Conservation (phyloP, 1,140 invertebrate species). For the Listronotus oregonensis region DNA sequence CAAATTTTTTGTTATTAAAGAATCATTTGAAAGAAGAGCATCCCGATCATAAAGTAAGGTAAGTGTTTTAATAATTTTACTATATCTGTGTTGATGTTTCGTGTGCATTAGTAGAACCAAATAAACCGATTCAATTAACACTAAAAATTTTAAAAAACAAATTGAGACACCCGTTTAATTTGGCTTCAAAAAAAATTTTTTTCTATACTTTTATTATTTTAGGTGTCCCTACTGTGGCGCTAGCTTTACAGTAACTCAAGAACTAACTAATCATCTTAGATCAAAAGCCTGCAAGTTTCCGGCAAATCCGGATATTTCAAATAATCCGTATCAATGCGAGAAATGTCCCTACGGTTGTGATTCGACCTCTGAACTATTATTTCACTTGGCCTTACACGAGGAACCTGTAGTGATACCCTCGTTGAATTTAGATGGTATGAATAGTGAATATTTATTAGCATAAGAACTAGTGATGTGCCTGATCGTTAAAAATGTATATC, state of each 20-base stretch:
- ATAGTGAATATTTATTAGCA: too few species aligned
- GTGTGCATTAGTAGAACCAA: too few species aligned
- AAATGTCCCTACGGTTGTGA: constrained; percentile 58
- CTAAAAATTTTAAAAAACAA: too few species aligned
- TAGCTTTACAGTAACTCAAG: constrained; percentile 72
- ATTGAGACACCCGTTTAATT: too few species aligned
- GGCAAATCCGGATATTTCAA: constrained; percentile 14
- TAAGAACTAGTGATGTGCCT: too few species aligned
- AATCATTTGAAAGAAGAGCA: constrained; percentile 70
- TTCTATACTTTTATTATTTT: too few species aligned
- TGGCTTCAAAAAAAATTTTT: too few species aligned
- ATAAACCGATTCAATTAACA: too few species aligned
- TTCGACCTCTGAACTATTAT: constrained; percentile 65
- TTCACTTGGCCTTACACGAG: constrained; percentile 67
- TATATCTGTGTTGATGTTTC: too few species aligned
- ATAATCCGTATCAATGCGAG: constrained; percentile 53
- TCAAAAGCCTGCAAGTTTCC: constrained; percentile 61
- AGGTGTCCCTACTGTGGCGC: constrained; percentile 71
- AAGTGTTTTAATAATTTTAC: constrained; percentile 17
- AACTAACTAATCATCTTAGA: constrained; percentile 70
- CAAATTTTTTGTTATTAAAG: constrained; percentile 65
- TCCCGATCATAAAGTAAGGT: constrained; percentile 62
- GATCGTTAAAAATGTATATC: too few species aligned
- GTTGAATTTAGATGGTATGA: constrained; percentile 42
- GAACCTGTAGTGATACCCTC: constrained; percentile 55